Base-by-base conservation (phyloP, 1,140 invertebrate genomes). In the Brachionus sp. region DNA sequence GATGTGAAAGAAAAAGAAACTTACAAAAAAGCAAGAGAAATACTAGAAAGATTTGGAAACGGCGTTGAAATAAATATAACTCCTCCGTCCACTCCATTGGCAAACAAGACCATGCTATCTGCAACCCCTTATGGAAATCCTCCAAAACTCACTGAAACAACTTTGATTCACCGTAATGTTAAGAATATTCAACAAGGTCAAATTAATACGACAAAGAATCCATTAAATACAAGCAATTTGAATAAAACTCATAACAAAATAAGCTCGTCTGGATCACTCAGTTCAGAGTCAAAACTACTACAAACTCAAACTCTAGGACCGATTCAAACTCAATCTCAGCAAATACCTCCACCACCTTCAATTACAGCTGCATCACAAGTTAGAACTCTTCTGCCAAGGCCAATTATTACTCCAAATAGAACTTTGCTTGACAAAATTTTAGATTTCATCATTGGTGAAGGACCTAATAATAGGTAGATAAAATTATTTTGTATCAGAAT, bases 1-100 rank as follows among this genome's bases (percentile, higher is more conserved):
- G 93, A 96, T 88, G 95, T 98, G 39, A 97, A 95, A 92, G 95
- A 98, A 87, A 98, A 93, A 66, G 96, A 98, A 90, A 98, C 95
- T 1, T 99, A 97, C 88, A 98, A 98, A 90, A 94, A 95, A 86
- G 95, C 95, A 1, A 95, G 94, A 89, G 93, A 95, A 88, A 94
- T 97, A 85, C 90, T 97, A 73, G 93, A 95, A 86, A 95, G 94
- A 88, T 97, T 93, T 91, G 94, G 93, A 84, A 88, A 87, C 33
- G 86, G 86, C 7, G 85, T 86, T 78, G 87, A 87, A 84, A 87
- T 87, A 84, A 46, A 7, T 13, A 75, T 83, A 50, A 53, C 42
- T 9, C 39, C 83, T 0, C 84, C 68, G 3, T 46, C 37, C 5
- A 23, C 46, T 35, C 62, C 83, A 25, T n/a, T 23, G 1, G 6